Percentiles rank a stretch among this genome's conserved stretches.
Evolutionary conservation across 2,888 invertebrate genomes (phyloP).

Genomic region (Frankliniella fusca): DNA sequence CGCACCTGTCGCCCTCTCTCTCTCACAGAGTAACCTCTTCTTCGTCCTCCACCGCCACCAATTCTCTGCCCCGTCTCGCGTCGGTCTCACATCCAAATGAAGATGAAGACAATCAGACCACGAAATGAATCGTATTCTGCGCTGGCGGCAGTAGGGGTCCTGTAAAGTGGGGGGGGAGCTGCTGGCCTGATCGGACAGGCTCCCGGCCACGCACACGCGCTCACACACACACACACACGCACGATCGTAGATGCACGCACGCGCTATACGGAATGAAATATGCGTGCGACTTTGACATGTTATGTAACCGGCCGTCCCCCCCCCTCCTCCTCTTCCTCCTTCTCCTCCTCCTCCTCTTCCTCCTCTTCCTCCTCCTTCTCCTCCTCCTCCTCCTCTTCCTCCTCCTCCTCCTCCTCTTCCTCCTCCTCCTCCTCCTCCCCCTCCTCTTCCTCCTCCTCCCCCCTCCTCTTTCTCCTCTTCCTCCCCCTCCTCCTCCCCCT

Average conservation of each 20-base stretch:
- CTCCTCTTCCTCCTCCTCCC: too few relatives aligned
- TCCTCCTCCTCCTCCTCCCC: too few relatives aligned
- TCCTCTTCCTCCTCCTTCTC: too few relatives aligned
- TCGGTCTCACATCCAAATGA: background rate
- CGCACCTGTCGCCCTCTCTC: constrained; percentile 39
- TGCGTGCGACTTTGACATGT: background rate
- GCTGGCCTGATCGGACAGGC: background rate
- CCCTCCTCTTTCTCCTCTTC: too few relatives aligned
- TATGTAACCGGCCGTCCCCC: constrained; percentile 8
- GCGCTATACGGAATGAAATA: background rate
- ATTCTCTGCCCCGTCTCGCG: background rate
- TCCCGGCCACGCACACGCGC: background rate
- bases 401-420: too few relatives aligned
- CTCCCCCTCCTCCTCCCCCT: too few relatives aligned
- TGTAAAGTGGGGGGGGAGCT: background rate
- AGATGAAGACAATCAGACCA: constrained; percentile 24
- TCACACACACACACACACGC: background rate
- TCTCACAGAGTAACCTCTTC: background rate
- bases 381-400: too few relatives aligned
- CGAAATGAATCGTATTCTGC: background rate
- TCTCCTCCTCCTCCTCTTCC: too few relatives aligned
- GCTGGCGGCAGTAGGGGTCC: background rate
- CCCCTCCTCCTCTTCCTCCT: too few relatives aligned
- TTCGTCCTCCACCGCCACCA: too few relatives aligned
- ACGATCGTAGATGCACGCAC: background rate